Evolutionary conservation across 2,797 vertebrate genomes (phyloP), one percentile per base, ranked within the genome.

Genomic region (Odontamblyopus rebecca): DNA sequence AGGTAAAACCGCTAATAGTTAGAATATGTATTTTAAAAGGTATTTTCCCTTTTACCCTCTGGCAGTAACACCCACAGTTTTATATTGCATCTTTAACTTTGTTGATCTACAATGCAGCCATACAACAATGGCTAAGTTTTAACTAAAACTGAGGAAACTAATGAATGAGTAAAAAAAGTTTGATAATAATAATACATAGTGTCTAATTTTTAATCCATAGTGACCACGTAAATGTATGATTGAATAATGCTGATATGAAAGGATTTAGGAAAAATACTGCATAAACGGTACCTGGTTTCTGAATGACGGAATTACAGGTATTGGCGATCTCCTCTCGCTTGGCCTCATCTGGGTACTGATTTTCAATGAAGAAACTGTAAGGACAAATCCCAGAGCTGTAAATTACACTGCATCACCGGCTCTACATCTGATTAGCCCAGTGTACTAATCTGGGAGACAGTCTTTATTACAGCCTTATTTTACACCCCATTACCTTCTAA

Each of bases 281-380:
- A 16, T 48, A 2, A 12, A 1, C 32, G 4, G 29, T 78, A 94
- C 93, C 93, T 86, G 94, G 94, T 89, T 95, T 95, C 80, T 95
- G 94, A 79, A 95, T 95, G 86, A 95, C 94, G 2, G 93, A 93
- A 83, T 95, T 95, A 62, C 94, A 95, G 80, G 94, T 91, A 27
- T 92, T 93, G 78, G 94, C 94, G 1, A 95, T 95, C 90, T 95
- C 94, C 82, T 95, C 94, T 32, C 94, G 87, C 85, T 93, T 94
- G 0, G 93, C 92, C 77, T 95, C 94, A 41, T 95, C 94, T 3
- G 94, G 94, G 72, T 95, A 95, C 89, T 95, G 94, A 84, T 95
- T 95, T 89, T 95, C 94, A 70, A 94, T 83, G 85, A 95, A 95
- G 90, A 95, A 95, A 77, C 94, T 95, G 85, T 1, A 68, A 87